Evolutionary conservation across 1,140 invertebrate genomes (phyloP), one percentile per base, ranked within the genome.

Genomic region (Drosophila sp.): DNA sequence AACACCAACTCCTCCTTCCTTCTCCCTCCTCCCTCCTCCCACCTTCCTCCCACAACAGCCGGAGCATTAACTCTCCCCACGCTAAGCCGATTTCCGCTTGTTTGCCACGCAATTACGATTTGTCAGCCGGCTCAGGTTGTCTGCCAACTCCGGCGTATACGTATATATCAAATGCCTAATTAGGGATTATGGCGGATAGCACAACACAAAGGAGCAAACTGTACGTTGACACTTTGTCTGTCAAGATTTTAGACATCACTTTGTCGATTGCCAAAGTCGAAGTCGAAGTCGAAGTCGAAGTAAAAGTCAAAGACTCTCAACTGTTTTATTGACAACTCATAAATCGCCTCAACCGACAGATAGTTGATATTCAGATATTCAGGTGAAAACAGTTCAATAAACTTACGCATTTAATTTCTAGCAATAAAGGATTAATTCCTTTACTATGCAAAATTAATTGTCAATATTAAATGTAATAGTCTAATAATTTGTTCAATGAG

Each of bases 21-120:
- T 2, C 36, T 56, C 29, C n/a, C n/a, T n/a, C n/a, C n/a, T n/a
- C n/a, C n/a, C n/a, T n/a, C n/a, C n/a, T n/a, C n/a, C n/a, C n/a
- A n/a, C n/a, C n/a, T n/a, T n/a, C n/a, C 50, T 13, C 14, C 59
- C 40, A 5, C 38, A 18, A 27, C 25, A 32, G 46, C 46, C 7
- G 25, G 13, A 27, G 21, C 8, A 29, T 50, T 13, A 50, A 50
- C 46, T 40, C 34, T 25, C 38, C 14, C 40, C 18, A 58, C 25
- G 34, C 64, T 89, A 89, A 89, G 83, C 83, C 83, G 84, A 89
- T 89, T 89, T 89, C 69, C 76, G 83, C 79, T 80, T 89, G 80
- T 89, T 89, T 83, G 84, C 81, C 80, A 77, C 84, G 78, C 83
- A 89, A 89, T 89, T 89, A 89, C 83, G 82, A 89, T 89, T 89